Base-by-base conservation (phyloP, 1,140 invertebrate genomes). In the Diuraphis noxia region DNA sequence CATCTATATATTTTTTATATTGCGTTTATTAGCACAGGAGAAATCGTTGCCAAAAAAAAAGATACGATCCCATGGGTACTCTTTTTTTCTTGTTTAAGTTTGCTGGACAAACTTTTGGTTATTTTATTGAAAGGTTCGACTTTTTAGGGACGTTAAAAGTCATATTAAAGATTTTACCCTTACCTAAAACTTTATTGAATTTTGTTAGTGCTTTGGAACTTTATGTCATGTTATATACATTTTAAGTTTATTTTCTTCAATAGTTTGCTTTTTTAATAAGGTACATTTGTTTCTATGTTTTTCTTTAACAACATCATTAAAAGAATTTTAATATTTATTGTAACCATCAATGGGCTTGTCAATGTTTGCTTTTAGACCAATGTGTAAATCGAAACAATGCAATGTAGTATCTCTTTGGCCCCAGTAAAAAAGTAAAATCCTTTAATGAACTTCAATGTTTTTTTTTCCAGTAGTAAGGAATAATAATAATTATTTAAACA, bases 181-280 rank as follows among this genome's bases (percentile, higher is more conserved):
- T 49, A 86, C 43, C n/a, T 36, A 86, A 86, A 86, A 86, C 43
- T 86, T 86, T 86, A 86, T 86, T 86, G 84, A 86, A 86, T 86
- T 86, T 86, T 46, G 41, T 49, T 36, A 36, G 84, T 49, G 43
- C 43, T 49, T 46, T 36, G 43, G 0, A 36, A 86, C 84, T 86
- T 86, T 86, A 86, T 49, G 43, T 86, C 84, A 34, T 86, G 34
- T 86, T 46, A 49, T 86, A 86, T 36, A 86, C 84, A 36, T 86
- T 85, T 85, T 85, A 34, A 85, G 41, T 85, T 86, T 86, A 49
- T 49, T 86, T 85, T 41, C 43, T 86, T 36, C 34, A 10, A 86
- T 86, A 17, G 84, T 49, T 49, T 49, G 43, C 30, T 86, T 49
- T 49, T 86, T 86, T 86, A 86, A 86, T 86, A 49, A 86, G 84